These are phyloP conservation scores for Cercopithecus petaurista DNA, from an alignment of 2,797 vertebrate species.

Conservation along the genomic window DNA sequence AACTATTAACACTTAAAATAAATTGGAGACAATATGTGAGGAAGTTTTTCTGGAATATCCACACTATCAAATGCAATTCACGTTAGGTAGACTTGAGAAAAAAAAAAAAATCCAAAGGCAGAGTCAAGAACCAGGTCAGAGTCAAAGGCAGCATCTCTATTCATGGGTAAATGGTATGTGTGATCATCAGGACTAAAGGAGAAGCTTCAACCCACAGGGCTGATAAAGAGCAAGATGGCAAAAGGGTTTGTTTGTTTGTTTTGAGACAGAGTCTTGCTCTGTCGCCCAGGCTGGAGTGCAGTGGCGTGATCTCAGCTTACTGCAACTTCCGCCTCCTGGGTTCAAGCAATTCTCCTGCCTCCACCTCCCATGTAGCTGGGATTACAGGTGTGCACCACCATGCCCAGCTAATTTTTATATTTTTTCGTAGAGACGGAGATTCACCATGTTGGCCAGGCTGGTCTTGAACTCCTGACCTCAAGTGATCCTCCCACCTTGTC, in stretches of 20 bases:
- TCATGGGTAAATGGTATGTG: not conserved
- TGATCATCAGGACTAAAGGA: not conserved
- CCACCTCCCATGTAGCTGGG: not conserved
- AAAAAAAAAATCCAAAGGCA: not conserved
- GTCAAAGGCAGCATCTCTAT: not conserved
- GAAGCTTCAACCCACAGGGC: not conserved
- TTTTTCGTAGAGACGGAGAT: not conserved
- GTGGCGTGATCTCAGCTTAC: not conserved
- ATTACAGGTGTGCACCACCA: not conserved
- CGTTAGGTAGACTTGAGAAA: not conserved
- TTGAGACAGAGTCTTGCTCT: not conserved
- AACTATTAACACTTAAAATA: conserved; percentile 44
- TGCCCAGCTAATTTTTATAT: not conserved
- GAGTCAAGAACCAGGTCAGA: not conserved
- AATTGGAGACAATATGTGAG: not conserved
- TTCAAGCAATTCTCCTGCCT: not conserved
- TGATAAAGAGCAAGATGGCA: not conserved
- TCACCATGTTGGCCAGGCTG: not conserved
- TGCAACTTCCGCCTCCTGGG: not conserved
- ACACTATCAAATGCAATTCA: not conserved
- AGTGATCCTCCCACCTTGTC: not conserved
- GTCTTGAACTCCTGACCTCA: not conserved
- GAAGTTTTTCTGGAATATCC: not conserved
- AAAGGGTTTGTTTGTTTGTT: not conserved
- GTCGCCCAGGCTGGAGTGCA: not conserved